Conservation (phyloP, 2,888 invertebrate species). For the Plebejus anna region DNA sequence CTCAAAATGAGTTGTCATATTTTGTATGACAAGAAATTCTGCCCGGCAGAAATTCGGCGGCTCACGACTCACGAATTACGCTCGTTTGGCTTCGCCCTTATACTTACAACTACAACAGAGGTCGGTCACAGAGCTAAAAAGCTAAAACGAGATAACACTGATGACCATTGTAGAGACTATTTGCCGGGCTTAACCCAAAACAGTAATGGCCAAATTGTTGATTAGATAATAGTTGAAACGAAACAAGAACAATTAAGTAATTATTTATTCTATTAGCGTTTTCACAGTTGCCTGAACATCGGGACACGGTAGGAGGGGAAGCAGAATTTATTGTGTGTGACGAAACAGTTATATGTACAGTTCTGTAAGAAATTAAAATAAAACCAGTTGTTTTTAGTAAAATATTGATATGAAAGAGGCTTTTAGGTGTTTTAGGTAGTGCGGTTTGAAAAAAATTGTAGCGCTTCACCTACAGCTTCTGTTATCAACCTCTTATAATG, state of each 20-base stretch:
- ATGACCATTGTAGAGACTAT: not conserved
- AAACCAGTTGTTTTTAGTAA: not conserved
- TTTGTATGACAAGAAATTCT: too few relatives aligned
- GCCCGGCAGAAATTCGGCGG: too few relatives aligned
- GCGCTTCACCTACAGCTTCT: too few relatives aligned
- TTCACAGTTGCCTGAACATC: slow-evolving; percentile 24
- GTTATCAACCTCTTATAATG: too few relatives aligned
- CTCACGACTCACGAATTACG: too few relatives aligned
- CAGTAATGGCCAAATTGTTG: not conserved
- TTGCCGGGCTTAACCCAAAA: not conserved
- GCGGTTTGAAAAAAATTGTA: too few relatives aligned
- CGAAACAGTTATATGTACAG: slow-evolving; percentile 10
- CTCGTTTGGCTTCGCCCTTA: too few relatives aligned
- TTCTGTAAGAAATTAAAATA: not conserved
- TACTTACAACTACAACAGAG: too few relatives aligned
- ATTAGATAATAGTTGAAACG: slow-evolving; percentile 4
- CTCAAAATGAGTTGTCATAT: too few relatives aligned
- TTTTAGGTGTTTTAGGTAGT: too few relatives aligned
- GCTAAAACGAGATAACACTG: not conserved
- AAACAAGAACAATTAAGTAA: slow-evolving; percentile 2
- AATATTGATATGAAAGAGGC: too few relatives aligned
- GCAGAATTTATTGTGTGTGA: slow-evolving; percentile 29
- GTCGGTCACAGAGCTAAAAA: not conserved
- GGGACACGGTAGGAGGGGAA: slow-evolving; percentile 18
- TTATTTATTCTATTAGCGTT: slow-evolving; percentile 22